A percentile compares a stretch with the other conserved stretches of the same genome.
These are phyloP conservation scores for Pungitius pungitius DNA, from an alignment of 2,113 vertebrate genomes.

Conservation along the genomic window DNA sequence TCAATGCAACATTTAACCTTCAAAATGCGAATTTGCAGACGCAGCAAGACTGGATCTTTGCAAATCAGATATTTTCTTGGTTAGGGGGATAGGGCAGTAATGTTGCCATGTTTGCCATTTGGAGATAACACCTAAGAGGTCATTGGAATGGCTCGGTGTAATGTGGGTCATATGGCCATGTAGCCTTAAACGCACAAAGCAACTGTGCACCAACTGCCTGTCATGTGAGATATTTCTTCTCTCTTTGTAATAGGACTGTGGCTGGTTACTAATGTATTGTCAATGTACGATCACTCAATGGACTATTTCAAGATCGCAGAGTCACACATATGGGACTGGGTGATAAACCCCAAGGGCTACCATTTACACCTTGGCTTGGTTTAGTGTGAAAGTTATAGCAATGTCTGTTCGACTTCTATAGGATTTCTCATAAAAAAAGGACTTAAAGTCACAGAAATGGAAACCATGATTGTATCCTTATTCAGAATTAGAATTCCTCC, in stretches of 20 bases:
- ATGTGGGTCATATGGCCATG: slow-evolving; percentile 49
- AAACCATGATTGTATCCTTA: slow-evolving; percentile 50
- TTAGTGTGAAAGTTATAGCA: slow-evolving; percentile 22
- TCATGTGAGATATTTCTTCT: slow-evolving; percentile 50
- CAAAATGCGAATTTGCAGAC: slow-evolving; percentile 61
- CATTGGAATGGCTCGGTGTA: slow-evolving; percentile 61
- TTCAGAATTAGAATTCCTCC: slow-evolving; percentile 59
- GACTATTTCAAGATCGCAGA: slow-evolving; percentile 33
- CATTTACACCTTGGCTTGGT: slow-evolving; percentile 25
- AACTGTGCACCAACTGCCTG: slow-evolving; percentile 34
- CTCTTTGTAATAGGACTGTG: slow-evolving; percentile 26
- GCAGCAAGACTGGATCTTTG: slow-evolving; percentile 57
- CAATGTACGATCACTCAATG: slow-evolving; percentile 38
- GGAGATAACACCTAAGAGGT: slow-evolving; percentile 69
- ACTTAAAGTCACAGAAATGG: slow-evolving; percentile 32
- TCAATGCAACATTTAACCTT: slow-evolving; percentile 60
- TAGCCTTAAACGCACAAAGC: slow-evolving; percentile 36
- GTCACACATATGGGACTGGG: slow-evolving; percentile 44
- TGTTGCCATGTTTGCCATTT: slow-evolving; percentile 61
- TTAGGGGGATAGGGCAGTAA: slow-evolving; percentile 25
- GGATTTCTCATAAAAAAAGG: slow-evolving; percentile 11
- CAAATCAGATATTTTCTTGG: slow-evolving; percentile 64
- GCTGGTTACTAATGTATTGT: slow-evolving; percentile 41
- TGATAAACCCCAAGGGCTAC: slow-evolving; percentile 50
- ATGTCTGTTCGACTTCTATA: slow-evolving; percentile 26